These are phyloP conservation scores for Autographa pulchrina DNA, from an alignment of 2,888 invertebrate species.

Conservation along the genomic window DNA sequence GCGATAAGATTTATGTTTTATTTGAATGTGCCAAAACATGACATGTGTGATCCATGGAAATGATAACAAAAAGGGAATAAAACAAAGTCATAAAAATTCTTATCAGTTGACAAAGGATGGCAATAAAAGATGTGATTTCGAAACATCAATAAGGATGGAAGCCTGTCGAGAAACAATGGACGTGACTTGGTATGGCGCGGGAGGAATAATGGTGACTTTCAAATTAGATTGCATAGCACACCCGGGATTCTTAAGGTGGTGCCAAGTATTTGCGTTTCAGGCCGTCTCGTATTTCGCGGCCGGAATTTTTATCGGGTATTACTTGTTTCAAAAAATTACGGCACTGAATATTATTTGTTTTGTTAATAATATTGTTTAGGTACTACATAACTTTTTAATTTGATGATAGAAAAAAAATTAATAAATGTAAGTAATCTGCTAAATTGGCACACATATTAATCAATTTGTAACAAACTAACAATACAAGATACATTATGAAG, in stretches of 20 bases:
- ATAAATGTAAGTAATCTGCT: no score
- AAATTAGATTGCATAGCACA: slow-evolving; percentile 73
- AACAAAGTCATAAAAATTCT: slow-evolving; percentile 54
- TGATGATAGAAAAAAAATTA: no score
- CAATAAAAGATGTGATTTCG: slow-evolving; percentile 64
- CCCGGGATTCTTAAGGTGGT: slow-evolving; percentile 63
- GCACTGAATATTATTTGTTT: slow-evolving; percentile 16
- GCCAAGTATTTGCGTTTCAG: slow-evolving; percentile 68
- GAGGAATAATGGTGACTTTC: slow-evolving; percentile 71
- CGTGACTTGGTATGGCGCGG: slow-evolving; percentile 70
- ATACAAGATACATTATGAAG: no score
- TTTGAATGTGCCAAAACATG: slow-evolving; percentile 11
- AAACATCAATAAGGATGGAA: slow-evolving; percentile 69
- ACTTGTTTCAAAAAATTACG: slow-evolving; percentile 34
- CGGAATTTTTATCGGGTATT: slow-evolving; percentile 43
- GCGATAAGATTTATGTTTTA: slow-evolving; percentile 25
- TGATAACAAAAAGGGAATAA: slow-evolving; percentile 53
- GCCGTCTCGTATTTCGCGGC: slow-evolving; percentile 64
- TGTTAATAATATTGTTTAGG: background rate
- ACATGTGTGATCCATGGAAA: slow-evolving; percentile 34
- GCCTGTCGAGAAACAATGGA: slow-evolving; percentile 67
- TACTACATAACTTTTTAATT: no score
- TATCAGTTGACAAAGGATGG: slow-evolving; percentile 59
- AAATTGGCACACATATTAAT: background rate
- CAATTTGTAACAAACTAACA: no score